These are phyloP conservation scores for Thunnus albacares DNA, from an alignment of 2,797 vertebrate species.

Conservation along the genomic window DNA sequence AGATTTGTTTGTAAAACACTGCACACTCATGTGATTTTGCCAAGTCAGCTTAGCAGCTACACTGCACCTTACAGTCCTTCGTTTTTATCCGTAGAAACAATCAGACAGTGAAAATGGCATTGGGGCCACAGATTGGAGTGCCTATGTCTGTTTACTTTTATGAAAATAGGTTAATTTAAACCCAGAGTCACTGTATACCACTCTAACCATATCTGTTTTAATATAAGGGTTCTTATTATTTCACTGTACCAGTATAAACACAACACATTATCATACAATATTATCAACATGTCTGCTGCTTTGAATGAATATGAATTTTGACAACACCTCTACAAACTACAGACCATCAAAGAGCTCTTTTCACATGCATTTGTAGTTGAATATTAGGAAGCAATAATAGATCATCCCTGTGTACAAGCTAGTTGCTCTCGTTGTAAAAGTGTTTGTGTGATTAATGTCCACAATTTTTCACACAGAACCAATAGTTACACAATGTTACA, in stretches of 20 bases:
- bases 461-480: conserved; percentile 50
- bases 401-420: conserved; percentile 35
- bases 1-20: conserved; percentile 41
- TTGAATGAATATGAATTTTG: conserved; percentile 32
- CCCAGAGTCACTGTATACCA: conserved; percentile 17
- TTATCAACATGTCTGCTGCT: conserved; percentile 33
- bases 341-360: conserved; percentile 40
- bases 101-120: conserved; percentile 33
- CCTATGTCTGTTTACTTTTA: conserved; percentile 5
- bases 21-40: conserved; percentile 20
- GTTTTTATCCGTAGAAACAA: conserved; percentile 43
- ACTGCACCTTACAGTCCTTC: conserved; percentile 17
- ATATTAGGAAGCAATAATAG: conserved; percentile 21
- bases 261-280: conserved; percentile 49
- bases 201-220: conserved; percentile 35
- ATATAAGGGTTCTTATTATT: conserved; percentile 34
- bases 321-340: conserved; percentile 39
- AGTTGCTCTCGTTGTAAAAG: conserved; percentile 29
- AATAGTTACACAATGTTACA: conserved; percentile 54
- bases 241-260: conserved; percentile 55
- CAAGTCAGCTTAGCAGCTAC: conserved; percentile 6
- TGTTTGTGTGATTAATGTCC: conserved; percentile 32
- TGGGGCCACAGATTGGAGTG: conserved; percentile 20
- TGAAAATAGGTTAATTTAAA: conserved; percentile 1
- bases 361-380: conserved; percentile 55